Evolutionary conservation across 1,140 invertebrate genomes (phyloP), one percentile per base, ranked within the genome.

Genomic region (Cherax destructor): DNA sequence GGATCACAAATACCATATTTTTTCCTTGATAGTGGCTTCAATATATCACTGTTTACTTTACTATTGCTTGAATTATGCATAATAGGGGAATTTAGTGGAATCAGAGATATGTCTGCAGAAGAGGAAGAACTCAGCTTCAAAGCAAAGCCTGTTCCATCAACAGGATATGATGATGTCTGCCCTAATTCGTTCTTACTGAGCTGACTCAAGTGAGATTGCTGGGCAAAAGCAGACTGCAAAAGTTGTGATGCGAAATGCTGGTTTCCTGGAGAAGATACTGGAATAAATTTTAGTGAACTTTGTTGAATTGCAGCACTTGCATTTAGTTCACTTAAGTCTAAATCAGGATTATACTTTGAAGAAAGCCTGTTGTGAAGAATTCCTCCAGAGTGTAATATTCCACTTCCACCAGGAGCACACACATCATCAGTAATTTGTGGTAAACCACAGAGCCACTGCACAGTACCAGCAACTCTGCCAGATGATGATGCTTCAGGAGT

Each of bases 11-110:
- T 61, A 9, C 47, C 74, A 61, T 77, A 87, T 41, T 79, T 87
- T 50, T 79, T 87, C 47, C 76, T 87, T 24, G 85, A 87, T 3
- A 78, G 47, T 61, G 85, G 85, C 74, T 87, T 87, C 85, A 87
- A 77, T 18, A 65, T 30, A 78, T 87, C 85, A 59, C 74, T 78
- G 24, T 78, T 78, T 61, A 87, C 21, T 78, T 87, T 74, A n/a
- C 24, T 77, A 49, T 52, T 74, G 11, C 69, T 74, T 74, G n/a
- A 24, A 7, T 59, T 61, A 59, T 49, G 56, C n/a, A 5, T 11
- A 47, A 41, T n/a, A 24, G 47, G 9, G 30, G 74, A 24, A 24
- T 78, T 49, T 56, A 87, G 16, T 50, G 85, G 76, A 47, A 59
- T 78, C 56, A 87, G 9, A 52, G 85, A 87, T 61, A 87, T 65